phyloP scores from a whole-genome alignment of 2,113 vertebrate genomes.

The Pantherophis guttatus region DNA sequence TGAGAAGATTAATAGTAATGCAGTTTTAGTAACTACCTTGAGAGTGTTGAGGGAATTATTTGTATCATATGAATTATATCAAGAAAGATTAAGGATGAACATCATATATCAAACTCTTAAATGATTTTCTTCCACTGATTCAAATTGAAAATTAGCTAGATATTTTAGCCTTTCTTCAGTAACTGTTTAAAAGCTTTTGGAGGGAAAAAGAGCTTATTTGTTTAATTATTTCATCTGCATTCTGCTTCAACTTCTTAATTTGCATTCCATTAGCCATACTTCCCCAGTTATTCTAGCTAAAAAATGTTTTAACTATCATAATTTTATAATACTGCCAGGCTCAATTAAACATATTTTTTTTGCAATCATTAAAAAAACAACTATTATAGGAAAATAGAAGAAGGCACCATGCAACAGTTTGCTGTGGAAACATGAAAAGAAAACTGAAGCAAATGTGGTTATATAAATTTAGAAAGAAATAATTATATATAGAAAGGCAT shows the following conservation, averaged over 20 bases:
- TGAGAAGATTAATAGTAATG: too few species aligned
- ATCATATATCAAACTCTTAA: conserved; percentile 14
- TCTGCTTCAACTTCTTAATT: conserved; percentile 61
- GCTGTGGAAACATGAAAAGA: conserved; percentile 11
- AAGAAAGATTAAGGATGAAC: conserved; percentile 37
- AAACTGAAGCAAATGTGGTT: conserved; percentile 22
- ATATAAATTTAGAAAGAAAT: conserved; percentile 25
- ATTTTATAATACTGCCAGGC: conserved; percentile 45
- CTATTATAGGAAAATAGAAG: conserved; percentile 57
- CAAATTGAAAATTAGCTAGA: conserved; percentile 30
- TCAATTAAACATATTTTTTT: conserved; percentile 34
- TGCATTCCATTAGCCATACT: conserved; percentile 61
- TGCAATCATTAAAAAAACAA: conserved; percentile 50
- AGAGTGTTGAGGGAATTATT: too few species aligned
- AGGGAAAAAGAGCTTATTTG: conserved; percentile 51
- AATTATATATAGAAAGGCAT: conserved; percentile 15
- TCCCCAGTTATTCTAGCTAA: conserved; percentile 57
- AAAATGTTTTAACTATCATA: conserved; percentile 55
- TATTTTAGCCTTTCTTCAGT: conserved; percentile 32
- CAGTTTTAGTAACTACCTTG: too few species aligned
- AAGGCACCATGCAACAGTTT: conserved; percentile 47
- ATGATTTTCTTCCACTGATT: conserved; percentile 37
- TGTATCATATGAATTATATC: too few species aligned
- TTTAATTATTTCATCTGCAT: conserved; percentile 42
- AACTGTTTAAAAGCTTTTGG: conserved; percentile 65